A percentile compares a stretch with the other conserved stretches of the same genome.
Evolutionary conservation across 2,888 invertebrate species (phyloP).

Genomic region (Xestia rhomboidea): DNA sequence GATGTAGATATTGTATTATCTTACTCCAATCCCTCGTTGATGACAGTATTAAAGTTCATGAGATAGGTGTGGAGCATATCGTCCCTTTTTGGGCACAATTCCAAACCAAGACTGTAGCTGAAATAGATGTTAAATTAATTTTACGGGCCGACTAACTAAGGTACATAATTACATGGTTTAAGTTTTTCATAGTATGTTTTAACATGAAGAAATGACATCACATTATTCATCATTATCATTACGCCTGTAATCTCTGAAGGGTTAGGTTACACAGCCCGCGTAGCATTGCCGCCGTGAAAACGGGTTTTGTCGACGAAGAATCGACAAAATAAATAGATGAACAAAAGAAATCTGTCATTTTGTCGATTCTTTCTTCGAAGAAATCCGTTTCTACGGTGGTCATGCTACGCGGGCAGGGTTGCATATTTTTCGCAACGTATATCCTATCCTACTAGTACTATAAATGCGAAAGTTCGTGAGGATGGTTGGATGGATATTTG

Average conservation of each 20-base stretch:
- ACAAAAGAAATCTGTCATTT: too few relatives aligned
- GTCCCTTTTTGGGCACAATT: slow-evolving; percentile 41
- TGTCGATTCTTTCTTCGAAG: too few relatives aligned
- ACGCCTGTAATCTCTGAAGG: not conserved
- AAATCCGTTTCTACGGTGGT: too few relatives aligned
- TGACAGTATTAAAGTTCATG: slow-evolving; percentile 44
- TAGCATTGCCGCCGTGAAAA: too few relatives aligned
- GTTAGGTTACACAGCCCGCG: not conserved
- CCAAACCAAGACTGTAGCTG: slow-evolving; percentile 32
- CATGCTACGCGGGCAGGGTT: too few relatives aligned
- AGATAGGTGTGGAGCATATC: slow-evolving; percentile 47
- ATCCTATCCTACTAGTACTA: too few relatives aligned
- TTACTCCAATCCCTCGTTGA: slow-evolving; percentile 22
- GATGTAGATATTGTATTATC: slow-evolving; percentile 14
- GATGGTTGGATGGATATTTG: too few relatives aligned
- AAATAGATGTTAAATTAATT: slow-evolving; percentile 45
- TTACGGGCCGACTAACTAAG: slow-evolving; percentile 9
- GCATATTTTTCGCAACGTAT: too few relatives aligned
- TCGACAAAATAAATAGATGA: too few relatives aligned
- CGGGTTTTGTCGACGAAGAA: too few relatives aligned
- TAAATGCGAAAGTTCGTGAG: too few relatives aligned
- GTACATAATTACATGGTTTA: slow-evolving; percentile 7
- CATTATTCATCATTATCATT: not conserved
- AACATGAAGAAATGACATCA: not conserved
- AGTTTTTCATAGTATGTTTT: not conserved